phyloP scores from a whole-genome alignment of 2,797 vertebrate genomes.

The Rhincodon typus region DNA sequence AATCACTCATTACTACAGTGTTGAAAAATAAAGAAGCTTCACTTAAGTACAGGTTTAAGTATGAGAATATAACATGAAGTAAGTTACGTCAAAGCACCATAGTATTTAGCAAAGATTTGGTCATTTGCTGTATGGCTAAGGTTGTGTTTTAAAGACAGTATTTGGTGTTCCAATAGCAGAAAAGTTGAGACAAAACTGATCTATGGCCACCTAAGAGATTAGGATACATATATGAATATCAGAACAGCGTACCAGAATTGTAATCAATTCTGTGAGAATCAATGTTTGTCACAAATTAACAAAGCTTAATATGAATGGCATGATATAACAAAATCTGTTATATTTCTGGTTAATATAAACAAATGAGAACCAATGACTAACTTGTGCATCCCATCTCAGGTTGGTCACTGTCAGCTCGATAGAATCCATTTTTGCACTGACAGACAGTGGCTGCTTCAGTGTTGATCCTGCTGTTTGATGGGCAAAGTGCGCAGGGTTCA shows the following conservation, averaged over 20 bases:
- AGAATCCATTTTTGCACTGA: constrained; percentile 78
- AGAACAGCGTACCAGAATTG: background rate
- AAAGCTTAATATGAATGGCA: background rate
- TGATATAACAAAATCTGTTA: background rate
- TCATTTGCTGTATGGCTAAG: background rate
- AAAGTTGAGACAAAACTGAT: background rate
- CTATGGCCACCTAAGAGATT: background rate
- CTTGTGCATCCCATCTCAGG: constrained; percentile 83
- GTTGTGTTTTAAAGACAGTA: background rate
- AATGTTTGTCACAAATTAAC: background rate
- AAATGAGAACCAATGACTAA: constrained; percentile 55
- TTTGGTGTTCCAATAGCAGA: background rate
- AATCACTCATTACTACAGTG: background rate
- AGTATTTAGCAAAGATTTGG: background rate
- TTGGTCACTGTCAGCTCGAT: constrained; percentile 77
- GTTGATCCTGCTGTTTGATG: constrained; percentile 78
- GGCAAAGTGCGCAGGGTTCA: constrained; percentile 76
- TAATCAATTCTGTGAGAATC: background rate
- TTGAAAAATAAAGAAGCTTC: background rate
- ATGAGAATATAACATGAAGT: background rate
- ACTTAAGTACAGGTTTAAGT: background rate
- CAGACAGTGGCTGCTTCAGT: constrained; percentile 77
- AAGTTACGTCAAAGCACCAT: background rate
- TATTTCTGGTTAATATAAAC: background rate
- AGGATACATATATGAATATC: background rate